Base-by-base conservation (phyloP, 1,140 invertebrate species). In the Glossosoma conforme region DNA sequence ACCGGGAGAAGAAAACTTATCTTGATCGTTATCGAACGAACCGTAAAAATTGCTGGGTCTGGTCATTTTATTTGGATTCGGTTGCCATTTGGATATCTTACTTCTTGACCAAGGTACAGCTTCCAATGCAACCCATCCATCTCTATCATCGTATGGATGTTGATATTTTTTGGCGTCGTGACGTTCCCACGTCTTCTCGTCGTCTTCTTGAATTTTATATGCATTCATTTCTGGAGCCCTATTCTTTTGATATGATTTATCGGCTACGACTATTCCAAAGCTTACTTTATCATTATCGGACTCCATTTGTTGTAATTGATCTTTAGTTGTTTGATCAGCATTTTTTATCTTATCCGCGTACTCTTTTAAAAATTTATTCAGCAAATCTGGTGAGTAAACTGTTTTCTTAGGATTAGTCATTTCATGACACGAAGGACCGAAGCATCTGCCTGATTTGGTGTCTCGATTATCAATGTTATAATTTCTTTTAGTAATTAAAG, bases 51-150 rank as follows among this genome's bases (percentile, higher is more conserved):
- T 62, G 54, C 53, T 66, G 13, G 72, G 71, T 56, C 67, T 74
- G 42, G 66, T 67, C 56, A 72, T 70, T 47, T 58, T 54, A 42
- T 76, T 76, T 0, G 75, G 64, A 55, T 80, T 80, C 1, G 80
- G 75, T 58, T 86, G 82, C 86, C 85, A 89, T 62, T 87, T 89
- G 5, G 84, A 85, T 38, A 89, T 82, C 69, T 87, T 86, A 51
- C 84, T 86, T 11, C 83, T 79, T 0, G 84, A 85, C 85, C 85
- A 89, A 1, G 85, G 84, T 4, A 89, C 77, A 0, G 85, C 83
- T 42, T 89, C 85, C 30, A 89, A 65, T 2, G 83, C 83, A 0
- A 87, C 84, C 86, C 86, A 89, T 0, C 84, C 85, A 44, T 82
- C 80, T 54, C 81, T 77, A 56, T 87, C 82, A 45, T 86, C 81